These are phyloP conservation scores for Muscina levida DNA, from an alignment of 2,888 invertebrate genomes.

Conservation along the genomic window DNA sequence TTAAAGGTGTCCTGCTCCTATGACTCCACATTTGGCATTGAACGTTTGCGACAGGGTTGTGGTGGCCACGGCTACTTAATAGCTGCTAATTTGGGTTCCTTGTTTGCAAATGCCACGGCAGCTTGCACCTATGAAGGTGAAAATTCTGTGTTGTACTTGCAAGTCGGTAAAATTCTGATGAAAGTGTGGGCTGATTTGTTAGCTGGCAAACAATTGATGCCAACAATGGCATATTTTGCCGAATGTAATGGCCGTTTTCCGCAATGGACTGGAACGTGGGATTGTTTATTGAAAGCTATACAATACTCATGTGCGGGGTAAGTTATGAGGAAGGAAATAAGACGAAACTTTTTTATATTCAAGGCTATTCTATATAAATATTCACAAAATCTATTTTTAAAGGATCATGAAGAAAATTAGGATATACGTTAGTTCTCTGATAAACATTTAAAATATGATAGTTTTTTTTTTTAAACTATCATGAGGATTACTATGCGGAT, in stretches of 20 bases:
- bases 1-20: constrained; percentile 91
- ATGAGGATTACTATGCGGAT: no score
- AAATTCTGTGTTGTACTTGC: constrained; percentile 93
- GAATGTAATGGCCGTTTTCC: constrained; percentile 63
- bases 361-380: no score
- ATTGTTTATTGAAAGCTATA: constrained; percentile 77
- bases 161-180: constrained; percentile 90
- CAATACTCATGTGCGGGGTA: constrained; percentile 80
- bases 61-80: constrained; percentile 97
- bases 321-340: constrained; percentile 45
- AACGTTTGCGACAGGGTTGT: constrained; percentile 91
- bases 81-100: constrained; percentile 88
- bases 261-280: constrained; percentile 70
- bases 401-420: no score
- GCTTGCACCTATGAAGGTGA: constrained; percentile 97
- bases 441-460: no score
- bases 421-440: no score
- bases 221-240: constrained; percentile 85
- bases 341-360: no score
- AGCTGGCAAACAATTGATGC: constrained; percentile 82
- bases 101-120: constrained; percentile 89
- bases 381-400: no score
- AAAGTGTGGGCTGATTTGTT: constrained; percentile 87
- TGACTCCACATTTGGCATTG: constrained; percentile 87
- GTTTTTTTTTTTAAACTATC: no score